Evolutionary conservation across 2,888 invertebrate genomes (phyloP), one percentile per base, ranked within the genome.

Genomic region (Dynastes tityus): DNA sequence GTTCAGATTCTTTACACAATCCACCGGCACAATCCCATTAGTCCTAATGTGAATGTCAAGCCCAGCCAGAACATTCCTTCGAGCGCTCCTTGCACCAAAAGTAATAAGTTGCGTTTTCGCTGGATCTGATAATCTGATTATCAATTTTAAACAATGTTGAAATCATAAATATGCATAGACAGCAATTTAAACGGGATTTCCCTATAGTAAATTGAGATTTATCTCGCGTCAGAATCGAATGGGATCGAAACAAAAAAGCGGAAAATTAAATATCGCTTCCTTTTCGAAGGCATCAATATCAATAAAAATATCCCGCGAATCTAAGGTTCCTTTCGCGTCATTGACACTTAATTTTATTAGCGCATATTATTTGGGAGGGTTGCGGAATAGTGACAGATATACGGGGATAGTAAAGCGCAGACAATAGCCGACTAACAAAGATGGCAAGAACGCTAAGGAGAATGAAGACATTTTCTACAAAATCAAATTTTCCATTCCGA

Each of bases 401-500:
- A 55, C 5, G 32, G 8, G 16, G 16, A 55, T 6, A 55, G n/a
- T 55, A 6, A 8, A 55, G 55, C 4, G 55, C n/a, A 55, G 55
- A 16, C 55, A n/a, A 55, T 16, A 55, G 16, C 5, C 16, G 16
- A 55, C n/a, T 6, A 16, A 55, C 55, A 5, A 16, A 6, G 55
- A 16, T 16, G 13, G 55, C 16, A n/a, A 11, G 45, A 45, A 45
- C 11, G 8, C 45, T 45, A 45, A 45, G 45, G 13, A 11, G 22
- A 29, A 29, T 29, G 65, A n/a, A 45, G 27, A 22, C 8, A 68
- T 68, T 68, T 68, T 68, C 68, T 68, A 68, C 49, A 51, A 51
- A 73, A 73, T 73, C 73, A 73, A 73, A 73, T 73, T 73, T 73
- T 58, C 73, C 73, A 73, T 73, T 73, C 73, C 73, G 40, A 53